phyloP scores from a whole-genome alignment of 2,797 vertebrate genomes.

The Hylomyscus alleni region DNA sequence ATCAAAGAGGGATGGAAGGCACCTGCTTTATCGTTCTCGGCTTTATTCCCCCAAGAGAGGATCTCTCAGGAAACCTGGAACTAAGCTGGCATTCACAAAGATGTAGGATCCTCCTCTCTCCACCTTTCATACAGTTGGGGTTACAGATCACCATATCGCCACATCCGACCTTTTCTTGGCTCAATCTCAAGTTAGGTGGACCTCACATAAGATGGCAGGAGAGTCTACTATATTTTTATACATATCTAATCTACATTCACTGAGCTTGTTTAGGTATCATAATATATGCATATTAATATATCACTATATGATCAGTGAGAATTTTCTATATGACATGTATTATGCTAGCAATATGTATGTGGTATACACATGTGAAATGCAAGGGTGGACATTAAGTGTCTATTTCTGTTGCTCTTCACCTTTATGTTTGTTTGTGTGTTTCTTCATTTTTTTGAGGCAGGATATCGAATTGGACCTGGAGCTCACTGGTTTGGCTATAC shows the following conservation, averaged over 20 bases:
- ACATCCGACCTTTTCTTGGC: fast-evolving
- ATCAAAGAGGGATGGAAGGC: neutral
- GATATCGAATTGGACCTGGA: neutral
- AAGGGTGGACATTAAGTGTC: neutral
- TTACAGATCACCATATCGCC: neutral
- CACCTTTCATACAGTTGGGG: neutral
- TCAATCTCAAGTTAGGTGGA: neutral
- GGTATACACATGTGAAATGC: neutral
- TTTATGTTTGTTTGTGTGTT: neutral
- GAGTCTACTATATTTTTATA: neutral
- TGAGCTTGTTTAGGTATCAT: neutral
- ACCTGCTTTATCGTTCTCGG: neutral
- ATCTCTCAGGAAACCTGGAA: neutral
- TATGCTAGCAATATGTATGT: neutral
- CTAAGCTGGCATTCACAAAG: neutral
- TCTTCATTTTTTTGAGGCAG: neutral
- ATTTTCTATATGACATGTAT: neutral
- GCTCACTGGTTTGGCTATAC: neutral
- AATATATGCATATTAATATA: neutral
- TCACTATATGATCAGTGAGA: neutral
- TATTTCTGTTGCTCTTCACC: neutral
- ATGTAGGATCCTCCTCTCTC: too few relatives aligned
- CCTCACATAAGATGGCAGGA: neutral
- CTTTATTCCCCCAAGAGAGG: neutral
- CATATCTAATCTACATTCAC: neutral